Percentiles rank a stretch among this genome's conserved stretches.
phyloP scores from a whole-genome alignment of 2,888 invertebrate species.

The Apotomis betuletana region DNA sequence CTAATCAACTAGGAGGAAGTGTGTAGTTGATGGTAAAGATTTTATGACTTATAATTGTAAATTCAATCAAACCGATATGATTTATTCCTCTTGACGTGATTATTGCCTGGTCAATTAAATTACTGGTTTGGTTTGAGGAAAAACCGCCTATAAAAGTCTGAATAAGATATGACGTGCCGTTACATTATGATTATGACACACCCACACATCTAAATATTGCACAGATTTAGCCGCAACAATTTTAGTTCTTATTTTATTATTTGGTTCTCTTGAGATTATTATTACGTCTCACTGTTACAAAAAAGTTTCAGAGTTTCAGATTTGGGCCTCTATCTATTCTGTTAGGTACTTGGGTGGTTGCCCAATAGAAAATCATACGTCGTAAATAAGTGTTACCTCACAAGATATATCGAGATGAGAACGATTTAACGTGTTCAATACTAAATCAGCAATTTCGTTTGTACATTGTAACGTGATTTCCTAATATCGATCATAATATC shows the following conservation, averaged over 20 bases:
- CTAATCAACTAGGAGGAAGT: conserved; percentile 37
- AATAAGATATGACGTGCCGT: background rate
- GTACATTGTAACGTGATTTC: conserved; percentile 36
- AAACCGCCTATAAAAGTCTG: background rate
- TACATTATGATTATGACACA: background rate
- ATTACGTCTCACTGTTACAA: no score
- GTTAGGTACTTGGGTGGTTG: background rate
- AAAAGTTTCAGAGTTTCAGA: background rate
- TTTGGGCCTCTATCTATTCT: background rate
- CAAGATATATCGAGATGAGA: conserved; percentile 36
- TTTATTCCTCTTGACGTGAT: conserved; percentile 25
- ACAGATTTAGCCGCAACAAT: background rate
- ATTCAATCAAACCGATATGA: conserved; percentile 23
- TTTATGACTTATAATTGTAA: conserved; percentile 26
- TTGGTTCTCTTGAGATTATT: no score
- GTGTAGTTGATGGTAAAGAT: conserved; percentile 24
- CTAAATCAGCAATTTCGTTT: conserved; percentile 40
- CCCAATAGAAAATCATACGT: conserved; percentile 1
- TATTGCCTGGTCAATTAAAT: conserved; percentile 16
- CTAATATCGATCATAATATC: conserved; percentile 43
- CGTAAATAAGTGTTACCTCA: conserved; percentile 32
- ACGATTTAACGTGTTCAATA: conserved; percentile 37
- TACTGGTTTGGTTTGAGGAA: background rate
- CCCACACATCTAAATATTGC: background rate
- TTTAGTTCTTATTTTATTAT: no score